These are phyloP conservation scores for Agrypnia vestita DNA, from an alignment of 1,140 invertebrate genomes.

Conservation along the genomic window DNA sequence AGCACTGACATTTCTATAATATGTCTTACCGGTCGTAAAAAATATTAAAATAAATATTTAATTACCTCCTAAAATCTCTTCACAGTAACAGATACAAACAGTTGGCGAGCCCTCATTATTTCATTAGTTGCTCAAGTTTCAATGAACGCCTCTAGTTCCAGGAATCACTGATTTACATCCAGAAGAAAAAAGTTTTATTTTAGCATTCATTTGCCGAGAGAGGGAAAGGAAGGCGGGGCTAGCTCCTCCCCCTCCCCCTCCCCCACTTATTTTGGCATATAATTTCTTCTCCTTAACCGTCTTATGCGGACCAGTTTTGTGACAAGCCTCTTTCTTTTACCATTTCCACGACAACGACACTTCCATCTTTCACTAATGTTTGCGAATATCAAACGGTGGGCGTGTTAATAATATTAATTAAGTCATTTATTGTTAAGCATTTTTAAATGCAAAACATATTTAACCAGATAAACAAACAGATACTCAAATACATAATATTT, in stretches of 20 bases:
- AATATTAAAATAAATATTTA: too few species aligned
- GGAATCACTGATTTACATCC: not conserved
- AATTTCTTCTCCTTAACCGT: not conserved
- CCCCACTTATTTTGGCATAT: not conserved
- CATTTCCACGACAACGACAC: slow-evolving; percentile 20
- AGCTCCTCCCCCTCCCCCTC: not conserved
- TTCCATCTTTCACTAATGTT: not conserved
- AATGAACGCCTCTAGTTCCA: not conserved
- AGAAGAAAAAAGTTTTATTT: not conserved
- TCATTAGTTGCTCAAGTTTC: not conserved
- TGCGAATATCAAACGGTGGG: too few species aligned
- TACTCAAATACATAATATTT: too few species aligned
- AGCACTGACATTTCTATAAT: too few species aligned
- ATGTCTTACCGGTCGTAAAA: too few species aligned
- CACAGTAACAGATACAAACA: too few species aligned
- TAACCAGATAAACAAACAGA: too few species aligned
- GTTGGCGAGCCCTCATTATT: not conserved
- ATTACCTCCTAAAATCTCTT: too few species aligned
- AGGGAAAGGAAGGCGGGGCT: not conserved
- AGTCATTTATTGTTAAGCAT: too few species aligned
- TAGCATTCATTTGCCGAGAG: not conserved
- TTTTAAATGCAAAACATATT: too few species aligned
- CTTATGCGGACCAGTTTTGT: not conserved
- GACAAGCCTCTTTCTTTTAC: not conserved
- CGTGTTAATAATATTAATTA: too few species aligned